Base-by-base conservation (phyloP, 1,140 invertebrate genomes). In the Drosophila willistoni region DNA sequence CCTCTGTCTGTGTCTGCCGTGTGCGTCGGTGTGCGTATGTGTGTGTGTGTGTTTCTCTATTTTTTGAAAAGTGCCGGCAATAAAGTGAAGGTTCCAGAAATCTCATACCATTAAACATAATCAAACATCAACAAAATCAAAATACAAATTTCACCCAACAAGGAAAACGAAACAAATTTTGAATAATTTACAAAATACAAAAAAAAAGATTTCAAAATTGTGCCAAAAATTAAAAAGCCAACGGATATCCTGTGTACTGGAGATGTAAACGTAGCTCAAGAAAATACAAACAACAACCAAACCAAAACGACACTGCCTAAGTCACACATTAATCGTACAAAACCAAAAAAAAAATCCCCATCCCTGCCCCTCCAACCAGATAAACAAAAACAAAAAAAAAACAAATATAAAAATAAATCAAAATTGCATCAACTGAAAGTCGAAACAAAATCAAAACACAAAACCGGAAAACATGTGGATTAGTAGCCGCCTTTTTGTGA, bases 401-500 rank as follows among this genome's bases (percentile, higher is more conserved):
- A 71, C 17, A 71, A 78, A 73, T 29, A 42, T 74, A 72, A 75
- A 78, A 70, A 68, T 29, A 64, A 76, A 59, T 57, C 59, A 77
- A 66, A 64, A 68, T 29, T 54, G 34, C 56, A 44, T 10, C 63
- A 77, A 39, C 36, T 61, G 67, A 36, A 36, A 82, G 71, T 69
- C 36, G 79, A 75, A 76, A 71, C 71, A 74, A 77, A 89, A 89
- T 68, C 71, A 82, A 82, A 85, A 86, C 83, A 86, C 71, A 78
- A 79, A 76, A 70, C 73, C 84, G 74, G 77, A 76, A 87, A 89
- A 73, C 77, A 89, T 89, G 84, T 89, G 84, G 84, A 89, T 89
- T 89, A 89, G 84, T 90, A 90, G 84, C 81, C 84, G 84, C 80
- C 44, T 89, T 73, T 89, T 89, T 70, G 77, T 89, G 81, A 89